Conservation (phyloP, 2,797 vertebrate species). For the Coregonus sp. region DNA sequence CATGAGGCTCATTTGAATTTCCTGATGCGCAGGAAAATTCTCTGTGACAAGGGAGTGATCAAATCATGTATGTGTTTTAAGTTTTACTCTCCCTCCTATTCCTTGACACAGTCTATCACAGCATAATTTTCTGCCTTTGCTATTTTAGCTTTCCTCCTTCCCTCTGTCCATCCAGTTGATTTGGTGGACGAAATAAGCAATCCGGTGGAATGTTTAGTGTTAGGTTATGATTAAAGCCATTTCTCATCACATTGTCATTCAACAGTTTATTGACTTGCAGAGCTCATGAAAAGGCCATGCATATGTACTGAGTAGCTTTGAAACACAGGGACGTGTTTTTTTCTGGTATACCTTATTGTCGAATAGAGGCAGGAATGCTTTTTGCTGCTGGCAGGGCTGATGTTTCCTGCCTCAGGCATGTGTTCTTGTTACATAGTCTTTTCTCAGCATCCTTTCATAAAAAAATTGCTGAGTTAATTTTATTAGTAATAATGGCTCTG, state of each 20-base stretch:
- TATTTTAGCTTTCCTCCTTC: not conserved
- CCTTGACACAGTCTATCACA: not conserved
- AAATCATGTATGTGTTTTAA: too few species aligned
- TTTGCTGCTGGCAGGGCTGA: too few species aligned
- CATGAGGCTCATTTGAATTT: too few species aligned
- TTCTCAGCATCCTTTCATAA: too few species aligned
- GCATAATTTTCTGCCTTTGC: not conserved
- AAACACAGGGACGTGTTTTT: not conserved
- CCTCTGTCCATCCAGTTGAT: not conserved
- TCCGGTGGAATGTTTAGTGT: not conserved
- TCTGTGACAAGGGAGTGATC: too few species aligned
- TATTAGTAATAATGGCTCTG: too few species aligned
- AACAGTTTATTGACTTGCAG: not conserved
- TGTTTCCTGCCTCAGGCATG: too few species aligned
- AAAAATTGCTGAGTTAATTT: too few species aligned
- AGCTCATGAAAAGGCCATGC: not conserved
- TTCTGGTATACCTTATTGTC: too few species aligned
- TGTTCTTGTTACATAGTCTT: too few species aligned
- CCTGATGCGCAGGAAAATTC: too few species aligned
- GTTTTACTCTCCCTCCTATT: not conserved
- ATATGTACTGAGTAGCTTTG: not conserved
- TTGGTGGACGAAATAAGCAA: not conserved
- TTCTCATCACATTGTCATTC: not conserved
- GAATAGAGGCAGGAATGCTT: too few species aligned
- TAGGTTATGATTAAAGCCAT: not conserved